These are phyloP conservation scores for Acanthurus leucopareius DNA, from an alignment of 2,797 vertebrate species.

Conservation along the genomic window DNA sequence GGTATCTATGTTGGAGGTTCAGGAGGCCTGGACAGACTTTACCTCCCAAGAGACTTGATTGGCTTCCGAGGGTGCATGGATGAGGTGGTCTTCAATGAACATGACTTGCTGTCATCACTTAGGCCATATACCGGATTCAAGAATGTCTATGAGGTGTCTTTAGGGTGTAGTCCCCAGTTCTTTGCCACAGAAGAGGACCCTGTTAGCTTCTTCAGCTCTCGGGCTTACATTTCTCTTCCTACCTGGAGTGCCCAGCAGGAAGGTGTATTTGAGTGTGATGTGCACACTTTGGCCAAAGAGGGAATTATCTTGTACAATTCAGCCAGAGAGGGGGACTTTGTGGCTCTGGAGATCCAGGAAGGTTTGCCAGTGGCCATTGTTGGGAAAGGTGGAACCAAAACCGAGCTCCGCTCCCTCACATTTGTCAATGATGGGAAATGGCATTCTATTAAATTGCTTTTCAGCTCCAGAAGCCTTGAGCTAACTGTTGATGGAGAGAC, in stretches of 20 bases:
- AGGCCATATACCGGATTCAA: conserved; percentile 89
- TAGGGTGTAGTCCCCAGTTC: conserved; percentile 93
- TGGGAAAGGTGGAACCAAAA: conserved; percentile 84
- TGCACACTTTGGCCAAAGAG: conserved; percentile 87
- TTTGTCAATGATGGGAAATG: conserved; percentile 89
- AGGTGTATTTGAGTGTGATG: conserved; percentile 83
- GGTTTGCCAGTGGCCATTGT: conserved; percentile 86
- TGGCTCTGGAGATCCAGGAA: conserved; percentile 91
- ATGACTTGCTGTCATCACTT: conserved; percentile 89
- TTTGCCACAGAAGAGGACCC: conserved; percentile 90
- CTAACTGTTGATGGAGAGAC: conserved; percentile 87
- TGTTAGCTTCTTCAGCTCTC: conserved; percentile 95
- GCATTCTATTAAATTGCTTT: conserved; percentile 87
- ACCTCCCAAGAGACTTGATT: conserved; percentile 76
- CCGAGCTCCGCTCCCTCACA: conserved; percentile 83
- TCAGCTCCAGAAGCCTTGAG: conserved; percentile 85
- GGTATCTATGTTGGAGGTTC: conserved; percentile 90
- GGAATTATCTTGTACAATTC: conserved; percentile 91
- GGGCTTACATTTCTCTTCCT: conserved; percentile 90
- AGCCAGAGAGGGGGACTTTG: conserved; percentile 88
- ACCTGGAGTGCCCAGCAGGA: conserved; percentile 81
- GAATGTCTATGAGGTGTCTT: conserved; percentile 90
- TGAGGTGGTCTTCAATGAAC: conserved; percentile 88
- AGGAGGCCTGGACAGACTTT: conserved; percentile 84
- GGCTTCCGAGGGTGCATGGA: conserved; percentile 91